A percentile compares a stretch with the other conserved stretches of the same genome.
Evolutionary conservation across 2,113 vertebrate genomes (phyloP).

Genomic region (Sciurus niger): DNA sequence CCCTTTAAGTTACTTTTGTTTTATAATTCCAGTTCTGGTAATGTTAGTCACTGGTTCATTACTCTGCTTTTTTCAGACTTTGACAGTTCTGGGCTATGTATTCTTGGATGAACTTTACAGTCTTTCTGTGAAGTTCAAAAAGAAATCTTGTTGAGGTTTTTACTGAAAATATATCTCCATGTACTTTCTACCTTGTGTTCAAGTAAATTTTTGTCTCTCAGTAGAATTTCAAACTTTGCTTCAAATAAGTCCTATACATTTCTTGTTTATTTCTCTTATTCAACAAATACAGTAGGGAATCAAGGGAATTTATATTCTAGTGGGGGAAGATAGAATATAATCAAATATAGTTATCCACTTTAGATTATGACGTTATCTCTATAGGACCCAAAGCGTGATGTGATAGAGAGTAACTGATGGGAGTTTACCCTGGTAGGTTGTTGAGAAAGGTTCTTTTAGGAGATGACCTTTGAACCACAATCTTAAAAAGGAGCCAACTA

Average conservation of each 20-base stretch:
- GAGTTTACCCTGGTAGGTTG: background rate
- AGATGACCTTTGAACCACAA: slow-evolving; percentile 49
- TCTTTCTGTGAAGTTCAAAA: slow-evolving; percentile 47
- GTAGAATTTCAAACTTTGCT: slow-evolving; percentile 33
- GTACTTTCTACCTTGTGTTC: slow-evolving; percentile 31
- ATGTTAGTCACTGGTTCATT: background rate
- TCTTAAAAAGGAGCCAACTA: background rate
- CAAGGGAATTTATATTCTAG: slow-evolving; percentile 30
- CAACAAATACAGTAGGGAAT: background rate
- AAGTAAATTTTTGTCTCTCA: slow-evolving; percentile 11
- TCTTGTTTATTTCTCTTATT: slow-evolving; percentile 51
- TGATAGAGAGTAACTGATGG: background rate
- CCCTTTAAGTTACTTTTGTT: slow-evolving; percentile 40
- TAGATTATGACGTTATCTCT: slow-evolving; percentile 25
- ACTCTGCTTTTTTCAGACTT: background rate
- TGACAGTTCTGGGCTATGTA: background rate
- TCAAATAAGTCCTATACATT: slow-evolving; percentile 15
- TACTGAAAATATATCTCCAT: slow-evolving; percentile 21
- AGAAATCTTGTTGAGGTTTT: slow-evolving; percentile 41
- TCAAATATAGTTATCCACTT: slow-evolving; percentile 47
- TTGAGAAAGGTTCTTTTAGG: background rate
- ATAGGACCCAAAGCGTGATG: background rate
- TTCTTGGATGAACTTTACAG: slow-evolving; percentile 40
- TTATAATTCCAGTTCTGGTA: slow-evolving; percentile 26
- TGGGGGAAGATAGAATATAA: slow-evolving; percentile 13